Evolutionary conservation across 1,140 invertebrate species (phyloP), one percentile per base, ranked within the genome.

Genomic region (Pseudachorutes palmiensis): DNA sequence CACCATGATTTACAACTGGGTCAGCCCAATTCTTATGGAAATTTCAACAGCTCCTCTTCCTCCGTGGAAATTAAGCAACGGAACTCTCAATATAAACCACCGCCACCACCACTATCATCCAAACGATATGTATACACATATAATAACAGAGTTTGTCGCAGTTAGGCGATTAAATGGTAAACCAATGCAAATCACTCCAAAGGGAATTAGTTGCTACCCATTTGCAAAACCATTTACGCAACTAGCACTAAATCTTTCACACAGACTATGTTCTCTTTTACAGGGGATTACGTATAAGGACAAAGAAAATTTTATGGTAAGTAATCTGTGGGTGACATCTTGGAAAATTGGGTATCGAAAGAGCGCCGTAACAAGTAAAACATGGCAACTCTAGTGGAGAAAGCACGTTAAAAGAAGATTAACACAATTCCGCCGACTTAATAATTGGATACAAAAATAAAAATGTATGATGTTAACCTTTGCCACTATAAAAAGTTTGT

Each of bases 1-100:
- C 24, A 5, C 24, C 12, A 55, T 55, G 51, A 55, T 55, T 55
- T 55, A 55, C 51, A 55, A 55, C 51, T 55, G 51, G 51, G 51
- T 55, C 51, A 55, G 24, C 51, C 24, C 24, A 55, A 55, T 55
- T 55, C 51, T 16, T 16, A 55, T 55, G 51, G 51, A 55, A 55
- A 55, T 55, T 55, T 41, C 36, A 9, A 5, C 5, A 19, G 19
- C 5, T 19, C 36, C 36, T 41, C 19, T 41, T 41, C 36, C 36
- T 9, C 36, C 19, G 19, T 5, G 5, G 5, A 5, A 41, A 41
- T 19, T 41, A 41, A 41, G 19, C 5, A 19, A 41, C 36, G 36
- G 5, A 9, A 41, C 5, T 19, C 19, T 41, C 5, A 19, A 41
- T 5, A 41, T 9, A 41, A 5, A 41, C 36, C 5, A 41, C 36